Evolutionary conservation across 2,113 vertebrate species (phyloP).

Genomic region (Sylvia atricapilla): DNA sequence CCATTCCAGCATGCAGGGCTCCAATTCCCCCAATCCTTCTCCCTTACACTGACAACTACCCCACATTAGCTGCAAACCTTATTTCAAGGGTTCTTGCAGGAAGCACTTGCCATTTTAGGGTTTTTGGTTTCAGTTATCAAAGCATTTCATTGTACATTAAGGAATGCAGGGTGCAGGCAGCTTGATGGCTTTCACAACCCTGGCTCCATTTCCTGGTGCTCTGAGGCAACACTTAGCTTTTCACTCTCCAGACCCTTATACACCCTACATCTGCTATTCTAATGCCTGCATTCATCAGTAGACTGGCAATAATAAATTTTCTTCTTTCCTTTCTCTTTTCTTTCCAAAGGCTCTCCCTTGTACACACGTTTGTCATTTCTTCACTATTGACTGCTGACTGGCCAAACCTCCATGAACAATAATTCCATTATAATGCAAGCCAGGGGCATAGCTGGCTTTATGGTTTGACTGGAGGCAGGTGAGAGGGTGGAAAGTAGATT

Average conservation of each 20-base stretch:
- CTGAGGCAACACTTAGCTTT: slow-evolving; percentile 69
- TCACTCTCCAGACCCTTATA: slow-evolving; percentile 52
- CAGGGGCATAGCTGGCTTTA: slow-evolving; percentile 37
- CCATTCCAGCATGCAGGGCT: background rate
- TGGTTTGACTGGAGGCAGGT: slow-evolving; percentile 54
- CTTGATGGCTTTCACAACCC: slow-evolving; percentile 71
- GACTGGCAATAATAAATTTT: slow-evolving; percentile 70
- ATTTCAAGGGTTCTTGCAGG: slow-evolving; percentile 32
- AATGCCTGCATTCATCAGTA: slow-evolving; percentile 74
- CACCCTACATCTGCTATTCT: slow-evolving; percentile 75
- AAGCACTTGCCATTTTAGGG: slow-evolving; percentile 26
- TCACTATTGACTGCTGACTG: background rate
- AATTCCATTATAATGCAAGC: slow-evolving; percentile 47
- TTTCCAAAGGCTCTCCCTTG: slow-evolving; percentile 1
- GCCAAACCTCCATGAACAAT: background rate
- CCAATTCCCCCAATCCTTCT: background rate
- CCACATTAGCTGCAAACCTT: background rate
- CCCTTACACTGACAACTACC: background rate
- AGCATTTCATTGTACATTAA: slow-evolving; percentile 63
- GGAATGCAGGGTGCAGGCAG: slow-evolving; percentile 53
- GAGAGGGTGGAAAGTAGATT: slow-evolving; percentile 59
- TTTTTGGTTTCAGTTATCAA: slow-evolving; percentile 53
- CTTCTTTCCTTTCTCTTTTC: slow-evolving; percentile 43
- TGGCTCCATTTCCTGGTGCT: slow-evolving; percentile 72
- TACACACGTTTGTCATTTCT: slow-evolving; percentile 40